Evolutionary conservation across 2,888 invertebrate genomes (phyloP).

Genomic region (Troides helena): DNA sequence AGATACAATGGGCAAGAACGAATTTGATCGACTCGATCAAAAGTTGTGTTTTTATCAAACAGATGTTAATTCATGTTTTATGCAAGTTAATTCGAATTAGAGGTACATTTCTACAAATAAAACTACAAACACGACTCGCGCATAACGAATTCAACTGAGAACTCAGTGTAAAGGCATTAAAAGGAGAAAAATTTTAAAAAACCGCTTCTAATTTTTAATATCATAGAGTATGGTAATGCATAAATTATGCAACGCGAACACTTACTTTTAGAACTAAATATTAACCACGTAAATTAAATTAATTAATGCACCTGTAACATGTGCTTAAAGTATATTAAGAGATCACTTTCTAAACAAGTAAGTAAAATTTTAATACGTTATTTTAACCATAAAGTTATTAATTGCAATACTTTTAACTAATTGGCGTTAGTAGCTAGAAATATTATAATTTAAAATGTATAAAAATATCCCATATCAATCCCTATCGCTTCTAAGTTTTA

Average conservation of each 20-base stretch:
- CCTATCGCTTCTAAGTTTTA: no score
- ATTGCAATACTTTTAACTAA: no score
- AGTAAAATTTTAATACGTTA: no score
- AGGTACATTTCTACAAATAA: background rate
- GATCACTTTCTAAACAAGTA: no score
- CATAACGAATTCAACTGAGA: background rate
- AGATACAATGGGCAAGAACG: conserved; percentile 17
- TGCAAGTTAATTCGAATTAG: background rate
- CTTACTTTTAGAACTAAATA: background rate
- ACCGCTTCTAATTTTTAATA: conserved; percentile 8
- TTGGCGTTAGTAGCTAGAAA: no score
- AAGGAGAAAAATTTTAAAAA: conserved; percentile 7
- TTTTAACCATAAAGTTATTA: no score
- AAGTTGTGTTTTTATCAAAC: conserved; percentile 21
- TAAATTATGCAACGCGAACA: conserved; percentile 4
- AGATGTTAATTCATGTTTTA: conserved; percentile 8
- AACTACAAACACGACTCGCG: background rate
- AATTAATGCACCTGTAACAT: no score
- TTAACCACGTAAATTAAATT: background rate
- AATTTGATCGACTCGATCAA: conserved; percentile 15
- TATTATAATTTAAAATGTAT: no score
- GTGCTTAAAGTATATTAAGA: no score
- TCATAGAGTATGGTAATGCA: conserved; percentile 9
- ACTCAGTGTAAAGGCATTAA: conserved; percentile 1
- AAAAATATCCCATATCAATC: no score